A percentile compares a stretch with the other conserved stretches of the same genome.
Evolutionary conservation across 2,888 invertebrate genomes (phyloP).

Genomic region (Pyrrhia umbra): DNA sequence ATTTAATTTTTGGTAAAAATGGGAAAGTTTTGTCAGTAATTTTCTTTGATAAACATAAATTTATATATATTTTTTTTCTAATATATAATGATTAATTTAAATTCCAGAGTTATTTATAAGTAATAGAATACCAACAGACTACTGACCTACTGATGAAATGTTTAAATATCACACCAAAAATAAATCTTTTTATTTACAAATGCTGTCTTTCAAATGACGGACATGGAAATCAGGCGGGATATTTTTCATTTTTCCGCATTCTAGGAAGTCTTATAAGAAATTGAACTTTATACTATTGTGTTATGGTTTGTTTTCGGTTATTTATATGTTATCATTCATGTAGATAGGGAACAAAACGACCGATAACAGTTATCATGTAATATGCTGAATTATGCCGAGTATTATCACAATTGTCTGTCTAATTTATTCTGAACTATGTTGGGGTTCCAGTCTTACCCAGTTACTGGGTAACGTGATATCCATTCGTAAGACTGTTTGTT

Average conservation of each 20-base stretch:
- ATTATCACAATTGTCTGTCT: slow-evolving; percentile 3
- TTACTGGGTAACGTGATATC: too few relatives aligned
- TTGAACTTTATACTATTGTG: slow-evolving; percentile 17
- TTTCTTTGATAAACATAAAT: too few relatives aligned
- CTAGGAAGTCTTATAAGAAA: background rate
- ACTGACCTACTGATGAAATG: slow-evolving; percentile 34
- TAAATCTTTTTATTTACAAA: slow-evolving; percentile 27
- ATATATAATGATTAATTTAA: too few relatives aligned
- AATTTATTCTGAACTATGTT: too few relatives aligned
- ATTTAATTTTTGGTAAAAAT: too few relatives aligned
- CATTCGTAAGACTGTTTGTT: too few relatives aligned
- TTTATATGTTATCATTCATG: slow-evolving; percentile 10
- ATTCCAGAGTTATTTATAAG: too few relatives aligned
- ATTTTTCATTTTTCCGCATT: slow-evolving; percentile 54
- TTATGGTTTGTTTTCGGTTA: slow-evolving; percentile 29
- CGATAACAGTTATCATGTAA: slow-evolving; percentile 40
- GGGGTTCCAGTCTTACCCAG: too few relatives aligned
- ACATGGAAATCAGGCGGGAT: slow-evolving; percentile 41
- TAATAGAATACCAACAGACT: slow-evolving; percentile 6
- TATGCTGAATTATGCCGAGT: slow-evolving; percentile 47
- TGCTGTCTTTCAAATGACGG: slow-evolving; percentile 16
- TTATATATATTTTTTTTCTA: too few relatives aligned
- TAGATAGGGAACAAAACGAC: slow-evolving; percentile 34
- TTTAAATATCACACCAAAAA: slow-evolving; percentile 31
- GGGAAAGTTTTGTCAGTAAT: too few relatives aligned